Base-by-base conservation (phyloP, 2,888 invertebrate species). In the Dorcus hopei region DNA sequence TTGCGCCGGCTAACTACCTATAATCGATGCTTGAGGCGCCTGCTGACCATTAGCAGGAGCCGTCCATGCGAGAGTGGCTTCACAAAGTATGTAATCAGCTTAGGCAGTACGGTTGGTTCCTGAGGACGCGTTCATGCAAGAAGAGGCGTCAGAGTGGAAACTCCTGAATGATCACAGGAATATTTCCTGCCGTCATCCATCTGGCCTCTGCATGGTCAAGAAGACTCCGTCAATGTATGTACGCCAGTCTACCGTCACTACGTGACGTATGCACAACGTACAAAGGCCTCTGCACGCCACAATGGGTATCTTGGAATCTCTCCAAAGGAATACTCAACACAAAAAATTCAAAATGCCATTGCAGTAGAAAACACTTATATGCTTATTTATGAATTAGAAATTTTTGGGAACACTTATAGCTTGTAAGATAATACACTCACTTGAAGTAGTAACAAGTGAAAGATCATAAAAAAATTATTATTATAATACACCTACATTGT, bases 31-130 rank as follows among this genome's bases (percentile, higher is more conserved):
- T 64, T 67, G 65, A 66, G 65, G 68, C 65, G 66, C 54, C 63
- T 62, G 62, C 52, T 63, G 66, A 59, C 65, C 60, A 66, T 59
- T 58, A 58, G 64, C 55, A 65, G 63, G 68, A 62, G 52, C 61
- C 73, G 72, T 66, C 72, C 75, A 77, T 75, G 77, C 74, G 74
- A 74, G 71, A 73, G 71, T 72, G 72, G 70, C 68, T 73, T 72
- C 73, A 76, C 75, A 76, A 75, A 76, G 75, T 75, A 75, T 73
- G 72, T 75, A 77, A 76, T 76, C 75, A 74, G 75, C 75, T 75
- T 75, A 75, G 72, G 73, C 67, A 61, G 61, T 61, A 60, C 63
- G 60, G 66, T 66, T 68, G 70, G 72, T 72, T 75, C 73, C 74
- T 74, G 74, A 76, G 75, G 76, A 76, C 66, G 70, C 75, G 72